Conservation (phyloP, 2,113 vertebrate species). For the Hydropotes inermis region DNA sequence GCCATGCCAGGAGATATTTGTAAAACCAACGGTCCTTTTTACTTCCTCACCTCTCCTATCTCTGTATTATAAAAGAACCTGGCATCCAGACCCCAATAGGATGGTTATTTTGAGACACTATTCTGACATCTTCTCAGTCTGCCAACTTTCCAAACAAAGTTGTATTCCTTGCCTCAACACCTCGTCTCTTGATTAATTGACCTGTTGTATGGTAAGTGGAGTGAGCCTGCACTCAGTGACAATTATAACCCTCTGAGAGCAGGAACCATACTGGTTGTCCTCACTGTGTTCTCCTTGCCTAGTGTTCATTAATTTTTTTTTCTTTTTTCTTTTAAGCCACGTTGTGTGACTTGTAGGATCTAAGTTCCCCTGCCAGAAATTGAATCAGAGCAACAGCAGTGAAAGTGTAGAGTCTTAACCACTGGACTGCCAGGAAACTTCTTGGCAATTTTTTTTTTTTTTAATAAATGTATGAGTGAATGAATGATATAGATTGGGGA, state of each 20-base stretch:
- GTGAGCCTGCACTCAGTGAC: neutral
- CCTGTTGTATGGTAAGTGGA: neutral
- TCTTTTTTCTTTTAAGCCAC: too few species aligned
- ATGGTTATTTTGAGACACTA: neutral
- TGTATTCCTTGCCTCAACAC: neutral
- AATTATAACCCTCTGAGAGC: neutral
- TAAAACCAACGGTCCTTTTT: neutral
- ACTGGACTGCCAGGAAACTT: neutral
- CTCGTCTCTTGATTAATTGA: neutral
- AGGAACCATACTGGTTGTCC: fast-evolving
- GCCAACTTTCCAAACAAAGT: neutral
- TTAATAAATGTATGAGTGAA: neutral
- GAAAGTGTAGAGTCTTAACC: neutral
- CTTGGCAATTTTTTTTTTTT: neutral
- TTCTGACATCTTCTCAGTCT: neutral
- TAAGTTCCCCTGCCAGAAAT: neutral
- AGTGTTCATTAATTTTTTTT: neutral
- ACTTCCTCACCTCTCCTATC: neutral
- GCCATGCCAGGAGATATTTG: neutral
- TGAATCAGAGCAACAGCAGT: neutral
- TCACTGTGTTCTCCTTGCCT: neutral
- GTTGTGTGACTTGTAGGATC: neutral
- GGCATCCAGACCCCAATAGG: neutral
- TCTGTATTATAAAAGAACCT: neutral
- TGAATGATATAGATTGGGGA: neutral